phyloP scores from a whole-genome alignment of 1,140 invertebrate species.

The Centruroides sculpturatus region DNA sequence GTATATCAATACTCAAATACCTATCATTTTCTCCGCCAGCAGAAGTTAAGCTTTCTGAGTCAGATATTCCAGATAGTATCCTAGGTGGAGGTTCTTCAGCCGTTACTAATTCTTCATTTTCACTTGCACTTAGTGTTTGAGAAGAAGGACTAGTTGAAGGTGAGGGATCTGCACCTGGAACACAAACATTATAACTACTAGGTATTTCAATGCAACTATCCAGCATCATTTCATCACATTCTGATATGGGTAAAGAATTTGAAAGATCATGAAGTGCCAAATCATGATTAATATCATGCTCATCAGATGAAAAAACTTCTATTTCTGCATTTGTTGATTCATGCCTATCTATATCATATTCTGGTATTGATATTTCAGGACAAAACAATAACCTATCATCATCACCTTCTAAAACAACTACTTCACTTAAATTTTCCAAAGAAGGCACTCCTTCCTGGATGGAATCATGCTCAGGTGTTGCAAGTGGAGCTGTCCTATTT shows the following conservation, averaged over 20 bases:
- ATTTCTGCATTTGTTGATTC: no score
- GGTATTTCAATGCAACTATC: conserved; percentile 2
- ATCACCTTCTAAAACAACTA: conserved; percentile 3
- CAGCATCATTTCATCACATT: no score
- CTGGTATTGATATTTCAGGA: no score
- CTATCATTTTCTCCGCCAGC: conserved; percentile 5
- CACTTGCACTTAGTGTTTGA: conserved; percentile 14
- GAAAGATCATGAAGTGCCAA: no score
- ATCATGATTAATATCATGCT: no score
- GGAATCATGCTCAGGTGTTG: conserved; percentile 44
- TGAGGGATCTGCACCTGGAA: conserved; percentile 4
- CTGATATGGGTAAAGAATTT: no score
- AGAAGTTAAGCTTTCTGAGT: conserved; percentile 4
- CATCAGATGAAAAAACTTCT: no score
- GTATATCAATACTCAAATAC: no score
- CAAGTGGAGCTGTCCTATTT: conserved; percentile 34
- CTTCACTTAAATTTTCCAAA: conserved; percentile 23
- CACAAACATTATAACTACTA: conserved; percentile 8
- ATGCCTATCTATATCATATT: no score
- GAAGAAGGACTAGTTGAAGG: conserved; percentile 12
- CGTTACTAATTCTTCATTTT: conserved; percentile 8
- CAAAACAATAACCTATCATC: no score
- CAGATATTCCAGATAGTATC: conserved; percentile 3
- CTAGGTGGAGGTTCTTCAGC: conserved; percentile 2
- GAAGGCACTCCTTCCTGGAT: conserved; percentile 33